These are phyloP conservation scores for Penelope pileata DNA, from an alignment of 2,113 vertebrate species.

Conservation along the genomic window DNA sequence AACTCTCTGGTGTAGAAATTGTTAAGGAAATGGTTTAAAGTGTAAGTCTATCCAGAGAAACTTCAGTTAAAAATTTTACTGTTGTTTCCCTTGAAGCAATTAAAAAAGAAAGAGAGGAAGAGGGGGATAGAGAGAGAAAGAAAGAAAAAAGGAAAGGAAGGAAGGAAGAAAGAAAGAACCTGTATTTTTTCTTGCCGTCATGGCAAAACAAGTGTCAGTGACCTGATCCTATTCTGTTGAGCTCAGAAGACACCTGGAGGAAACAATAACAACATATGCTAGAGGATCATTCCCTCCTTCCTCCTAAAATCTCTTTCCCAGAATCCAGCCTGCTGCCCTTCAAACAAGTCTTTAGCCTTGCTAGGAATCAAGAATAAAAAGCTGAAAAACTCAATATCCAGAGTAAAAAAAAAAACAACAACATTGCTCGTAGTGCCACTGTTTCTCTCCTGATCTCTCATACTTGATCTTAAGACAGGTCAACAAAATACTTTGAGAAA, in stretches of 20 bases:
- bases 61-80: background rate
- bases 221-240: conserved; percentile 25
- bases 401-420: background rate
- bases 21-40: background rate
- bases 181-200: background rate
- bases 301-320: background rate
- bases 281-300: background rate
- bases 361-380: background rate
- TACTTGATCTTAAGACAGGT: background rate
- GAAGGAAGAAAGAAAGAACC: background rate
- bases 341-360: background rate
- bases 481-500: background rate
- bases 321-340: background rate
- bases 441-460: background rate
- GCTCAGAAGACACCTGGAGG: background rate
- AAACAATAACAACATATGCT: background rate
- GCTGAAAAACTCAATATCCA: background rate
- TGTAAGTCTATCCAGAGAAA: background rate
- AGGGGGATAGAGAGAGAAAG: no score
- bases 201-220: background rate
- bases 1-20: background rate
- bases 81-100: background rate
- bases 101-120: background rate
- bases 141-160: background rate
- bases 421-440: background rate